A percentile compares a stretch with the other conserved stretches of the same genome.
phyloP scores from a whole-genome alignment of 2,888 invertebrate genomes.

The Synergus gifuensis region DNA sequence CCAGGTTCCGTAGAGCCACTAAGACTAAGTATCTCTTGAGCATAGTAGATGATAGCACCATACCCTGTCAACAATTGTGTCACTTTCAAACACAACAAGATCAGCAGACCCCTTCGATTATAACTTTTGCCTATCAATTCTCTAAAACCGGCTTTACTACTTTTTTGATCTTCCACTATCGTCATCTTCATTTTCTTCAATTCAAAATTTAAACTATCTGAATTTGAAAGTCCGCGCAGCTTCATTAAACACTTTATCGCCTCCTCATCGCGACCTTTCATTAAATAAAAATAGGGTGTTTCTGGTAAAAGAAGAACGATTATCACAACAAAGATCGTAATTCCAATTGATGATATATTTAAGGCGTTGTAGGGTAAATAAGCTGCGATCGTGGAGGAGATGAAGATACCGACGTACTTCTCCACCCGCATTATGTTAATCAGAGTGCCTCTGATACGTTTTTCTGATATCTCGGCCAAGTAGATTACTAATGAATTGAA shows the following conservation, averaged over 20 bases:
- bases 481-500: conserved; percentile 80
- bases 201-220: conserved; percentile 80
- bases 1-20: conserved; percentile 78
- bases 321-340: conserved; percentile 80
- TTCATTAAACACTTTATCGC: conserved; percentile 81
- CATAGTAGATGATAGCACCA: conserved; percentile 81
- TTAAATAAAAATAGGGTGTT: conserved; percentile 82
- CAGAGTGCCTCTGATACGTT: conserved; percentile 80
- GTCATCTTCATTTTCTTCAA: conserved; percentile 68
- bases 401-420: conserved; percentile 75
- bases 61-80: conserved; percentile 82
- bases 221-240: conserved; percentile 78
- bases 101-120: not conserved
- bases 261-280: conserved; percentile 78
- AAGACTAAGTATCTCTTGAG: conserved; percentile 81
- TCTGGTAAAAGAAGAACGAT: conserved; percentile 83
- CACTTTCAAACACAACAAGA: not conserved
- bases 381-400: conserved; percentile 75
- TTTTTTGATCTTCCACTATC: not conserved
- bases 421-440: conserved; percentile 79
- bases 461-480: conserved; percentile 81
- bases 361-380: conserved; percentile 78
- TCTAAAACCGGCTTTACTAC: not conserved
- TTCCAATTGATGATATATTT: conserved; percentile 79
- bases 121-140: conserved; percentile 71